A percentile compares a stretch with the other conserved stretches of the same genome.
Evolutionary conservation across 2,797 vertebrate species (phyloP).

Genomic region (Schizothorax lantsangensis): DNA sequence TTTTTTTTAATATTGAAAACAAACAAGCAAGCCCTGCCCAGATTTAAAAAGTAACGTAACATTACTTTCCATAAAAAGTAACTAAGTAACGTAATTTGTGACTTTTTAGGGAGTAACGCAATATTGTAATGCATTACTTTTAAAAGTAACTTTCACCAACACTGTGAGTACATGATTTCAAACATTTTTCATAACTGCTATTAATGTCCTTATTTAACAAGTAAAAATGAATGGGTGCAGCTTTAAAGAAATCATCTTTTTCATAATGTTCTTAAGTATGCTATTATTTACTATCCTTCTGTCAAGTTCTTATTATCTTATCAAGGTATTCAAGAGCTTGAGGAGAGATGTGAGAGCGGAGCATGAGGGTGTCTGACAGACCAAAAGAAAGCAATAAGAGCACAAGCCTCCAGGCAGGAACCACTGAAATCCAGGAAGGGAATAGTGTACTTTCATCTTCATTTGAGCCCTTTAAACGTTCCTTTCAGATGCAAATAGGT

Average conservation of each 20-base stretch:
- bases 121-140: too few relatives aligned
- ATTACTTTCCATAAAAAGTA: too few relatives aligned
- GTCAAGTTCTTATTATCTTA: conserved; percentile 66
- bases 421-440: conserved; percentile 61
- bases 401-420: conserved; percentile 59
- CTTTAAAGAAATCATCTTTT: conserved; percentile 12
- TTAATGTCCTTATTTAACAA: neutral
- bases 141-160: too few relatives aligned
- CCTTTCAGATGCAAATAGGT: conserved; percentile 74
- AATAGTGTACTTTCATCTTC: conserved; percentile 64
- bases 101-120: too few relatives aligned
- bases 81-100: too few relatives aligned
- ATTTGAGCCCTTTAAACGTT: conserved; percentile 69
- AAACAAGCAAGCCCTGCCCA: too few relatives aligned
- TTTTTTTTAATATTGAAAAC: too few relatives aligned
- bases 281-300: conserved; percentile 59
- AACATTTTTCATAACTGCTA: neutral
- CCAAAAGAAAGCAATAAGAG: conserved; percentile 62
- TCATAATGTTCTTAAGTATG: conserved; percentile 42
- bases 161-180: too few relatives aligned
- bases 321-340: conserved; percentile 66
- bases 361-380: conserved; percentile 14
- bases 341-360: conserved; percentile 45
- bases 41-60: too few relatives aligned
- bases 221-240: neutral